Base-by-base conservation (phyloP, 2,797 vertebrate genomes). In the Petrocephalus sullivani region DNA sequence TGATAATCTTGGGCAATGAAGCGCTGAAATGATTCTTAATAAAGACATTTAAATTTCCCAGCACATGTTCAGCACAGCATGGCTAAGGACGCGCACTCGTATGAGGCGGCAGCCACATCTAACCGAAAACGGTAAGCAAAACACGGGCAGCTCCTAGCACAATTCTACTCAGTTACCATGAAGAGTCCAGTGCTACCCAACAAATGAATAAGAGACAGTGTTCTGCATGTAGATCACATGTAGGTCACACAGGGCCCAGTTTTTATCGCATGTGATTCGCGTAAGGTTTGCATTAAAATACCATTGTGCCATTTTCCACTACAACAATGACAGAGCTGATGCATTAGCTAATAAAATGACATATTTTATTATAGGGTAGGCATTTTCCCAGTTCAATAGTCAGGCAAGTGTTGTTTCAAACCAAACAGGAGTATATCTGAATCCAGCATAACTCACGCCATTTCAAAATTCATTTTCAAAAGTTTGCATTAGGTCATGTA, bases 291-390 rank as follows among this genome's bases (percentile, higher is more conserved):
- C 28, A 54, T 46, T 87, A 57, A 56, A 56, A n/a, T 57, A 41
- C 28, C 7, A 21, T 41, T 41, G 19, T 67, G 9, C 21, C 23
- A 85, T 53, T 88, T 78, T 85, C 89, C 89, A 91, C 12, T 64
- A 89, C 60, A 86, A 90, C 86, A 64, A 49, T 85, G 37, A 88
- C 28, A 82, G 23, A 60, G 89, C 16, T 41, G 37, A 19, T 84
- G 46, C 91, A 91, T 90, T 88, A 91, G 56, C 60, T 89, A 89
- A 92, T 90, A 88, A 91, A 92, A 81, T 7, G 19, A n/a, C 16
- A 2, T 49, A 81, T 37, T 81, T 41, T 49, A 57, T 12, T 19
- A 41, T 46, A 81, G 28, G 4, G 12, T 16, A 71, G 64, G n/a
- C 7, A 81, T 49, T 81, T 41, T 71, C 64, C 12, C 64, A 75